Percentiles rank a stretch among this genome's conserved stretches.
phyloP scores from a whole-genome alignment of 1,140 invertebrate genomes.

The Bombus fervidus region DNA sequence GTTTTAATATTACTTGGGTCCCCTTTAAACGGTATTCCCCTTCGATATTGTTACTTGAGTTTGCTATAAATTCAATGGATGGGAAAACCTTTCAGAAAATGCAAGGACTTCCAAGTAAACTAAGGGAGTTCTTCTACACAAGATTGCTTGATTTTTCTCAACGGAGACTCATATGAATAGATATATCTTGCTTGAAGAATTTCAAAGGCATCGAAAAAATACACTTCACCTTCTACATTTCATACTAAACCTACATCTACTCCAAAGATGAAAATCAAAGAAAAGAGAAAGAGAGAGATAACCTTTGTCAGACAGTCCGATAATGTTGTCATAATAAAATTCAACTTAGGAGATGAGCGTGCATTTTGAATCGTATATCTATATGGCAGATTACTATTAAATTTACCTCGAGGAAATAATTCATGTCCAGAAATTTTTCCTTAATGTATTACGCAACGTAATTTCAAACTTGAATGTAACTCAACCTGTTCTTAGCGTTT shows the following conservation, averaged over 20 bases:
- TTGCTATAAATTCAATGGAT: neutral
- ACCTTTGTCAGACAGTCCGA: neutral
- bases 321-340: neutral
- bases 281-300: too few relatives aligned
- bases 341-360: too few relatives aligned
- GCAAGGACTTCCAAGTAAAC: too few relatives aligned
- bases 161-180: neutral
- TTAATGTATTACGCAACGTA: neutral
- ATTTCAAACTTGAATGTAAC: neutral
- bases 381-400: too few relatives aligned
- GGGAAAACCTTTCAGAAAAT: constrained; percentile 7
- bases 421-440: neutral
- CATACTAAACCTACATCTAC: too few relatives aligned
- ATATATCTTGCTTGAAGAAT: neutral
- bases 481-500: neutral
- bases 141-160: neutral
- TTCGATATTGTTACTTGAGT: neutral
- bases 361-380: too few relatives aligned
- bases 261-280: neutral
- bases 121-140: neutral
- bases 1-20: neutral
- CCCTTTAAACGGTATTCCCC: neutral
- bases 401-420: too few relatives aligned
- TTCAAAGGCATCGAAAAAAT: neutral
- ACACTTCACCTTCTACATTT: neutral